phyloP scores from a whole-genome alignment of 2,113 vertebrate species.

The Rhombomys opimus region DNA sequence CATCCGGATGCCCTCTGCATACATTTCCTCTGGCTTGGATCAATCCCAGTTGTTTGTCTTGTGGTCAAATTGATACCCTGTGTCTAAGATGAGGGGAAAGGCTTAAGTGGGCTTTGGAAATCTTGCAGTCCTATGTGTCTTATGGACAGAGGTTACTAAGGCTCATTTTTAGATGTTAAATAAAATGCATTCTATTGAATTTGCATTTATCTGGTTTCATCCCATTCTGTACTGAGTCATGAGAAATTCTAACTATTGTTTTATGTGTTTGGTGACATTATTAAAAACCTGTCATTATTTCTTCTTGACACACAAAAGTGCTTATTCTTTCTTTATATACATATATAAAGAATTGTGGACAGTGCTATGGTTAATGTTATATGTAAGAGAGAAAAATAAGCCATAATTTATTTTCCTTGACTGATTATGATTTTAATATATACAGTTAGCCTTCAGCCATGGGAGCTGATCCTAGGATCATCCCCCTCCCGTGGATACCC shows the following conservation, averaged over 20 bases:
- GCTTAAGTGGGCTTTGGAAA: background rate
- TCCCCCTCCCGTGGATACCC: background rate
- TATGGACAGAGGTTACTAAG: background rate
- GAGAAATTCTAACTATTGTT: conserved; percentile 28
- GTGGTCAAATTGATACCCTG: background rate
- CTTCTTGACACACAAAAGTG: background rate
- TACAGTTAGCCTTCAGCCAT: background rate
- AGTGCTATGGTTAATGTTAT: background rate
- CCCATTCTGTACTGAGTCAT: background rate
- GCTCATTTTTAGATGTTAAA: background rate
- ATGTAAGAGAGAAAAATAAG: background rate
- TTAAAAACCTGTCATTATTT: background rate
- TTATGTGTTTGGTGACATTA: background rate
- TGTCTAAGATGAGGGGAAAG: no score
- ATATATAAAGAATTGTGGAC: background rate
- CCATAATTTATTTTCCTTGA: background rate
- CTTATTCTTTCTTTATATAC: background rate
- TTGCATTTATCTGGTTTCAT: background rate
- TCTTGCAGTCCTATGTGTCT: background rate
- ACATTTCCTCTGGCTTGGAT: background rate
- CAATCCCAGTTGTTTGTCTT: background rate
- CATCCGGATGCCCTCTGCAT: background rate
- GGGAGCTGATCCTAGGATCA: background rate
- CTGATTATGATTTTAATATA: background rate
- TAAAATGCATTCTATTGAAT: background rate